These are phyloP conservation scores for Diplodus puntazzo DNA, from an alignment of 2,797 vertebrate species.

Conservation along the genomic window DNA sequence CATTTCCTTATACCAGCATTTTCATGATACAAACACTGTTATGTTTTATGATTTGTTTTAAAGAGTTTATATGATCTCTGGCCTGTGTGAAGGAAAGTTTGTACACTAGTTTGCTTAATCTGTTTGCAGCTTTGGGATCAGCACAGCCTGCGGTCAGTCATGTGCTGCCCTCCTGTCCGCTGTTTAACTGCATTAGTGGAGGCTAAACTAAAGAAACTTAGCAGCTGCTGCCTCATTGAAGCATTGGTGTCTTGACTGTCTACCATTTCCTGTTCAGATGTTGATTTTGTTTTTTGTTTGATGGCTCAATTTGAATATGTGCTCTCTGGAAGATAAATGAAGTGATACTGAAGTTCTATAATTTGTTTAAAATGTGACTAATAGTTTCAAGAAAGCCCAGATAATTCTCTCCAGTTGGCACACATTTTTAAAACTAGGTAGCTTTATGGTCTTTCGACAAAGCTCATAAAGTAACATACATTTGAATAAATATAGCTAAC, in stretches of 20 bases:
- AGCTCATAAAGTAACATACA: no score
- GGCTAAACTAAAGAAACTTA: conserved; percentile 36
- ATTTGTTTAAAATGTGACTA: not conserved
- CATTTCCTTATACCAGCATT: conserved; percentile 50
- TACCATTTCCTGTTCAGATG: conserved; percentile 3
- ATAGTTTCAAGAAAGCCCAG: not conserved
- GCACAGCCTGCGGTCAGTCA: conserved; percentile 33
- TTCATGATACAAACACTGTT: not conserved
- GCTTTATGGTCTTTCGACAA: no score
- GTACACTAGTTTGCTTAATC: conserved; percentile 3
- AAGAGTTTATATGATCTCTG: not conserved
- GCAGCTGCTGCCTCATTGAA: conserved; percentile 26
- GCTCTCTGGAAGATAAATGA: conserved; percentile 48
- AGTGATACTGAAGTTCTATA: not conserved
- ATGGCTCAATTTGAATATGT: conserved; percentile 29
- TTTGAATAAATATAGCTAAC: no score
- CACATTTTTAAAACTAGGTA: not conserved
- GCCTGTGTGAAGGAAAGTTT: conserved; percentile 17
- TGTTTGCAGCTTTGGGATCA: conserved; percentile 37
- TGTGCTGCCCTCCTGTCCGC: conserved; percentile 42
- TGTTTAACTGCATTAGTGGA: conserved; percentile 45
- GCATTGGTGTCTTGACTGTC: conserved; percentile 8
- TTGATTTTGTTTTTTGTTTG: conserved; percentile 5
- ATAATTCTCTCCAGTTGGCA: not conserved
- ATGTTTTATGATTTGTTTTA: not conserved